These are phyloP conservation scores for Pycnonotus jocosus DNA, from an alignment of 2,113 vertebrate genomes.

Conservation along the genomic window DNA sequence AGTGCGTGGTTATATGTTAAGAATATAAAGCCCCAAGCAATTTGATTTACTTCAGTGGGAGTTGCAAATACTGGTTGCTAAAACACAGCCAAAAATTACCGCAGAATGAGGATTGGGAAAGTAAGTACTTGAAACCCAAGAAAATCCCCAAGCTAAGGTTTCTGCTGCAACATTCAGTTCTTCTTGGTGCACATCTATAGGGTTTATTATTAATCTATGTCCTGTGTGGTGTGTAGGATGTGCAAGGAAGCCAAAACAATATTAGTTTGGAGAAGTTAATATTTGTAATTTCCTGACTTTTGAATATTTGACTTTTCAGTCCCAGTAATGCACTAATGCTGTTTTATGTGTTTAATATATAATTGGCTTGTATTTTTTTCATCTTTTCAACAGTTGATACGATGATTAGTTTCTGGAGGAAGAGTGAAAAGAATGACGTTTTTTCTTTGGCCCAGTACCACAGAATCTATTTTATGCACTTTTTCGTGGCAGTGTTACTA, in stretches of 20 bases:
- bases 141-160: constrained; percentile 1
- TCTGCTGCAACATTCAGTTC: background rate
- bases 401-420: background rate
- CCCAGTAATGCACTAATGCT: background rate
- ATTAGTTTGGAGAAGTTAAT: background rate
- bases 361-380: background rate
- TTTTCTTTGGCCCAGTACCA: background rate
- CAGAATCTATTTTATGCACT: background rate
- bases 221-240: background rate
- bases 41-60: background rate
- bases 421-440: background rate
- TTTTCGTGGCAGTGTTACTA: background rate
- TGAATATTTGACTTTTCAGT: background rate
- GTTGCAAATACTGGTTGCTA: background rate
- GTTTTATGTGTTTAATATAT: constrained; percentile 16
- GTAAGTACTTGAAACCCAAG: background rate
- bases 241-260: constrained; percentile 3
- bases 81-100: background rate
- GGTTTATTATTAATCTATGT: background rate
- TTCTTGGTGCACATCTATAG: background rate
- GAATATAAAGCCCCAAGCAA: background rate
- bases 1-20: background rate
- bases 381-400: background rate
- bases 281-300: constrained; percentile 46
- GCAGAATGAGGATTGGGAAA: background rate